A percentile compares a stretch with the other conserved stretches of the same genome.
Conservation (phyloP, 2,113 vertebrate genomes). For the Puffinus mauretanicus region DNA sequence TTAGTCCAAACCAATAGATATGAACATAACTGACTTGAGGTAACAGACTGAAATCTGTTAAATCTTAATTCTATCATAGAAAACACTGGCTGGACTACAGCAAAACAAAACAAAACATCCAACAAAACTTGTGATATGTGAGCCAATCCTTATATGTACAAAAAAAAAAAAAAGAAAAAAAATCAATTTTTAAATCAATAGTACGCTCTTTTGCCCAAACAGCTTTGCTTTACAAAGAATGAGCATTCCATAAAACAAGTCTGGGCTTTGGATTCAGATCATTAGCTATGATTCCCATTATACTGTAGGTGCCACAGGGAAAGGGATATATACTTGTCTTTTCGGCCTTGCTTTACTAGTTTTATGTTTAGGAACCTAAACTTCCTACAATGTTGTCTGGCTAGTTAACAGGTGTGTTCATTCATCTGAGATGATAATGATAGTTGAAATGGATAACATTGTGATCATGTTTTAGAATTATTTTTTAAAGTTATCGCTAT, state of each 20-base stretch:
- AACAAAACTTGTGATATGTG: conserved; percentile 62
- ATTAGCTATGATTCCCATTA: conserved; percentile 72
- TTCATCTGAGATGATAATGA: not conserved
- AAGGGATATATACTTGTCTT: conserved; percentile 68
- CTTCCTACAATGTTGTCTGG: not conserved
- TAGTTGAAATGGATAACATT: not conserved
- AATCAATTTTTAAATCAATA: conserved; percentile 75
- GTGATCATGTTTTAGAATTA: not conserved
- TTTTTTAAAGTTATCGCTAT: not conserved
- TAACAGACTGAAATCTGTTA: not conserved
- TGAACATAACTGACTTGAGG: not conserved
- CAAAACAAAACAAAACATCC: conserved; percentile 38
- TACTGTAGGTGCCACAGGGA: conserved; percentile 49
- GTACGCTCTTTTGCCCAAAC: conserved; percentile 63
- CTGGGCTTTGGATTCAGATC: conserved; percentile 71
- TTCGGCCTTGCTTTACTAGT: conserved; percentile 52
- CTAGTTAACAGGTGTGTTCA: not conserved
- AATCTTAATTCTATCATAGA: not conserved
- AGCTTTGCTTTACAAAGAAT: conserved; percentile 75
- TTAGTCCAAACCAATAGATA: not conserved
- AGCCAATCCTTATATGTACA: conserved; percentile 52
- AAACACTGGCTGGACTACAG: not conserved
- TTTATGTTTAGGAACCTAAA: conserved; percentile 47
- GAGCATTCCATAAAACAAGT: conserved; percentile 72
- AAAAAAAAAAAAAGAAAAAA: not conserved